Percentiles rank a stretch among this genome's conserved stretches.
phyloP scores from a whole-genome alignment of 2,797 vertebrate genomes.

The Nannoperca obscura region DNA sequence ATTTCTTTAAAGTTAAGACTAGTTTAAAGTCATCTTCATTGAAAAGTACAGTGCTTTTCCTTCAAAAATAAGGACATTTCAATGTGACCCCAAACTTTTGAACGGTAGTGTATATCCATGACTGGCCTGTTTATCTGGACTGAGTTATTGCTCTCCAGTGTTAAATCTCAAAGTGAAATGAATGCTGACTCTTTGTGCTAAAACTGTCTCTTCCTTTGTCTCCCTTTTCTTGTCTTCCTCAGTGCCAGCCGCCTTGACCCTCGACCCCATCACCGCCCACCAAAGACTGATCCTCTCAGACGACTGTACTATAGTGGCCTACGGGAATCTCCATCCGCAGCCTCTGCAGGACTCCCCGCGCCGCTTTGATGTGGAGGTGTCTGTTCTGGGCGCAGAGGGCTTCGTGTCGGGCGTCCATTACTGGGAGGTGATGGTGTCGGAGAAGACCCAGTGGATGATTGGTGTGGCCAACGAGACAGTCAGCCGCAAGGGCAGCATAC shows the following conservation, averaged over 20 bases:
- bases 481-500: slow-evolving; percentile 96
- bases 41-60: no score
- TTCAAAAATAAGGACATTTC: no score
- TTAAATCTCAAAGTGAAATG: slow-evolving; percentile 1
- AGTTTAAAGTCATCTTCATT: no score
- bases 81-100: no score
- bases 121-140: slow-evolving; percentile 12
- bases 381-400: slow-evolving; percentile 93
- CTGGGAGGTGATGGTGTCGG: slow-evolving; percentile 98
- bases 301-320: slow-evolving; percentile 98
- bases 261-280: slow-evolving; percentile 96
- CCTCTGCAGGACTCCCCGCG: slow-evolving; percentile 96
- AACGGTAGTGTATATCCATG: no score
- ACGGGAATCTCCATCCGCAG: slow-evolving; percentile 96
- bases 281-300: slow-evolving; percentile 97
- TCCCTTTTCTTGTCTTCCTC: slow-evolving; percentile 22
- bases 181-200: slow-evolving; percentile 14
- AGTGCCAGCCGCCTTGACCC: slow-evolving; percentile 94
- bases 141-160: not conserved
- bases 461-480: slow-evolving; percentile 95
- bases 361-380: slow-evolving; percentile 97
- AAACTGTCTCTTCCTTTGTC: not conserved
- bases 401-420: slow-evolving; percentile 93
- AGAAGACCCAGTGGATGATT: slow-evolving; percentile 99
- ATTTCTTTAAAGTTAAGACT: no score